Conservation (phyloP, 2,888 invertebrate species). For the Lottia gigantea region DNA sequence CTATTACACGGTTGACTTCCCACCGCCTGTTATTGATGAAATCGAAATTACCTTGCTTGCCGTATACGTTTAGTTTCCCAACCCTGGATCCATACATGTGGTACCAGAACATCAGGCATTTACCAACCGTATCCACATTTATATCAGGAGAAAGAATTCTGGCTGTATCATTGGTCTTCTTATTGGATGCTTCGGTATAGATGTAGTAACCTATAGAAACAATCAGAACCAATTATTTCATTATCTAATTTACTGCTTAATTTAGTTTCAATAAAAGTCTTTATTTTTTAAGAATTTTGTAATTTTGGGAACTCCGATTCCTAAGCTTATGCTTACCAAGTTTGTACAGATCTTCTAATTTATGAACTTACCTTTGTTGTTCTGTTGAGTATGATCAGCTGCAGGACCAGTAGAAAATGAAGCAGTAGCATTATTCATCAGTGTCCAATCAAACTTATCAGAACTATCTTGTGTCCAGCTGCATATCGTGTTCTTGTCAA, state of each 20-base stretch:
- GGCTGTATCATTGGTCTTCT: constrained; percentile 47
- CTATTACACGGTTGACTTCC: not conserved
- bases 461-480: constrained; percentile 46
- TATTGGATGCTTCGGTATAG: constrained; percentile 51
- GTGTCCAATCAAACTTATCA: constrained; percentile 50
- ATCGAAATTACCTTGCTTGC: constrained; percentile 36
- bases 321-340: too few relatives aligned
- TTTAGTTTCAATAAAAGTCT: too few relatives aligned
- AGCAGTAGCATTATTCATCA: constrained; percentile 39
- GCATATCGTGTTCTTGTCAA: constrained; percentile 48
- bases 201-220: constrained; percentile 55
- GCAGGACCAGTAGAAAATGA: constrained; percentile 49
- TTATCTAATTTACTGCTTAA: too few relatives aligned
- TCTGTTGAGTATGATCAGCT: constrained; percentile 50
- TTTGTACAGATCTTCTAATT: not conserved
- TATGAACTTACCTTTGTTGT: constrained; percentile 34
- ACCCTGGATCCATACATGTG: constrained; percentile 61
- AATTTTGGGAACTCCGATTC: too few relatives aligned
- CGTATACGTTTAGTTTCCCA: constrained; percentile 57
- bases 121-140: constrained; percentile 32
- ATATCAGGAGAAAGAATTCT: constrained; percentile 42
- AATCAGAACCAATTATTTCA: too few relatives aligned
- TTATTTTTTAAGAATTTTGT: too few relatives aligned
- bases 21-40: not conserved
- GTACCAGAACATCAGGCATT: constrained; percentile 59